phyloP scores from a whole-genome alignment of 2,888 invertebrate genomes.

The Agrochola lota region DNA sequence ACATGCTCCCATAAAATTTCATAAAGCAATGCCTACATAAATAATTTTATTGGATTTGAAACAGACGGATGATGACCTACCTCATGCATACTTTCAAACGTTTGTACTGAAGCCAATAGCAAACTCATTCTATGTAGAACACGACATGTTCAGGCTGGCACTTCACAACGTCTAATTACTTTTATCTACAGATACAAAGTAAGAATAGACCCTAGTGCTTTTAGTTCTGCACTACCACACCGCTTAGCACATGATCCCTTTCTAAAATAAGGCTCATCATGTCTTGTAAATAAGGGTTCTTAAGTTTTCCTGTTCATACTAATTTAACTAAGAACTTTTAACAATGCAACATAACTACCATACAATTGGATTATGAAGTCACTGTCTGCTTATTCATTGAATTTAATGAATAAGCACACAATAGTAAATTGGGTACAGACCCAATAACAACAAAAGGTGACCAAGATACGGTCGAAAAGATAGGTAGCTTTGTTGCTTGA shows the following conservation, averaged over 20 bases:
- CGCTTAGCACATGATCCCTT: constrained; percentile 50
- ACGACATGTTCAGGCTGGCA: constrained; percentile 98
- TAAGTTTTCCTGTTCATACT: constrained; percentile 26
- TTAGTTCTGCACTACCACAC: constrained; percentile 61
- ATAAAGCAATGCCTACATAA: constrained; percentile 13
- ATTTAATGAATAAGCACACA: constrained; percentile 15
- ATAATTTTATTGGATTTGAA: constrained; percentile 86
- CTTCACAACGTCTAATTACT: constrained; percentile 93
- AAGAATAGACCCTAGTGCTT: constrained; percentile 73
- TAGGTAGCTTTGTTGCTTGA: constrained; percentile 31
- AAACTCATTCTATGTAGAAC: constrained; percentile 97
- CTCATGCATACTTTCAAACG: constrained; percentile 97
- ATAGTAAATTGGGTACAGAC: constrained; percentile 4
- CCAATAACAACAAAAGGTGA: constrained; percentile 6
- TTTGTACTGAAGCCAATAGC: constrained; percentile 97
- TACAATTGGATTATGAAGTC: constrained; percentile 10
- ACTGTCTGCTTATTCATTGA: constrained; percentile 1
- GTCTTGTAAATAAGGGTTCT: constrained; percentile 43
- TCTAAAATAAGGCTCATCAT: constrained; percentile 28
- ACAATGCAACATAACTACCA: constrained; percentile 48
- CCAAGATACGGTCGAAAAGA: constrained; percentile 10
- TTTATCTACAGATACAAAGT: constrained; percentile 72
- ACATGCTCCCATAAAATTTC: neutral
- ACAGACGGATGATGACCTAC: constrained; percentile 98
- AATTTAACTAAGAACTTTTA: constrained; percentile 29